phyloP scores from a whole-genome alignment of 2,797 vertebrate species.

The Chiroxiphia lanceolata region DNA sequence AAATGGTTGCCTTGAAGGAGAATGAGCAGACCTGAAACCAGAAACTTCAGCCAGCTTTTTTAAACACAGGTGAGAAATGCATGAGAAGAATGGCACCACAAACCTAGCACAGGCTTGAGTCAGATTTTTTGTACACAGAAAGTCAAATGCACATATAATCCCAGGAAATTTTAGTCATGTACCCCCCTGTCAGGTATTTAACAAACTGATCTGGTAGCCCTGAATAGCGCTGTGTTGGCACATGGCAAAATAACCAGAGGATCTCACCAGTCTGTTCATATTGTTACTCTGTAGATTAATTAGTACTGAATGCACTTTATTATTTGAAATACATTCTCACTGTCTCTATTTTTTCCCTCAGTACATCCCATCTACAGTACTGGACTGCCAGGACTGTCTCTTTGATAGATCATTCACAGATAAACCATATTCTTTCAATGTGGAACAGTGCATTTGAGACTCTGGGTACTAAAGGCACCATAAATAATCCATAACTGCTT shows the following conservation, averaged over 20 bases:
- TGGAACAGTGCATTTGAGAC: neutral
- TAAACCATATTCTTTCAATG: neutral
- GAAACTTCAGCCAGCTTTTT: neutral
- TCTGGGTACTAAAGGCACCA: neutral
- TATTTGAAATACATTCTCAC: neutral
- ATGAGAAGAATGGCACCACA: neutral
- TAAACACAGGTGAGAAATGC: neutral
- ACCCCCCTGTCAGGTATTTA: neutral
- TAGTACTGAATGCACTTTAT: neutral
- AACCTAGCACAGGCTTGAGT: neutral
- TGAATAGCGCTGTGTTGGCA: neutral
- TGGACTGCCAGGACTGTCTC: neutral
- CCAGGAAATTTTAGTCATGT: neutral
- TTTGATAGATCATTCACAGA: neutral
- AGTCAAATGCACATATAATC: neutral
- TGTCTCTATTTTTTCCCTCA: neutral
- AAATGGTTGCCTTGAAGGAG: neutral
- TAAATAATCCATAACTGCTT: conserved; percentile 10
- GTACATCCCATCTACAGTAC: neutral
- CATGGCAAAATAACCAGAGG: neutral
- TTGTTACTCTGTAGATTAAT: neutral
- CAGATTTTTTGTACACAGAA: neutral
- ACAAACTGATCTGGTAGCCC: neutral
- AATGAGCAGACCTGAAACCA: neutral
- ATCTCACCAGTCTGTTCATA: neutral